These are phyloP conservation scores for Bembecia ichneumoniformis DNA, from an alignment of 2,888 invertebrate species.

Conservation along the genomic window DNA sequence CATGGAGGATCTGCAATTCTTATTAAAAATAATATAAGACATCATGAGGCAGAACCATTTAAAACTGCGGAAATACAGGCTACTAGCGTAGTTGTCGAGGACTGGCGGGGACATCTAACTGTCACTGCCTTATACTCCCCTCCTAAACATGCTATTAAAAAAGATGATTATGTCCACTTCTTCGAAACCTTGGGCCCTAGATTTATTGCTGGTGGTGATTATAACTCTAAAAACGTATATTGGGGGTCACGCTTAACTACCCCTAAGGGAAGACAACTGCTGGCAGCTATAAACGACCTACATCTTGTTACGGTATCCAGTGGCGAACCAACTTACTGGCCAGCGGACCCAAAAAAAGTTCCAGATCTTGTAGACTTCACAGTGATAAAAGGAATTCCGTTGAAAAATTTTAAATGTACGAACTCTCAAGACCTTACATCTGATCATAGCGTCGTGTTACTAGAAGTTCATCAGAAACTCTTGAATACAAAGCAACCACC, in stretches of 20 bases:
- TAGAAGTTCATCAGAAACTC: background rate
- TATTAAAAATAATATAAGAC: constrained; percentile 5
- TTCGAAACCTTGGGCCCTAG: too few relatives aligned
- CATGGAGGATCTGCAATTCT: constrained; percentile 6
- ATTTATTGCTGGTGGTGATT: constrained; percentile 3
- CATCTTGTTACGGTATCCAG: background rate
- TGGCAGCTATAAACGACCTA: background rate
- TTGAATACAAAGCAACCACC: too few relatives aligned
- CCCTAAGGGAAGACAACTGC: background rate
- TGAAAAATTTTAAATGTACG: background rate
- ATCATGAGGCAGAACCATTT: constrained; percentile 1
- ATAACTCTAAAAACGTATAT: background rate
- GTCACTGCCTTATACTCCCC: too few relatives aligned
- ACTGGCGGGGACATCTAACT: too few relatives aligned
- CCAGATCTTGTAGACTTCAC: constrained; percentile 5
- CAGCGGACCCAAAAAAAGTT: background rate
- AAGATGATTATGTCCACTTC: too few relatives aligned
- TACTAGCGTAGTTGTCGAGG: too few relatives aligned
- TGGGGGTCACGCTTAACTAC: background rate
- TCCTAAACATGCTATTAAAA: too few relatives aligned
- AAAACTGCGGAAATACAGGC: too few relatives aligned
- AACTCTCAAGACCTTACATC: constrained; percentile 1
- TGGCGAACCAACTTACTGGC: background rate
- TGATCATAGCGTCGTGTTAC: constrained; percentile 2
- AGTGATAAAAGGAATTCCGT: background rate